A percentile compares a stretch with the other conserved stretches of the same genome.
These are phyloP conservation scores for Tapirus terrestris DNA, from an alignment of 2,113 vertebrate genomes.

Conservation along the genomic window DNA sequence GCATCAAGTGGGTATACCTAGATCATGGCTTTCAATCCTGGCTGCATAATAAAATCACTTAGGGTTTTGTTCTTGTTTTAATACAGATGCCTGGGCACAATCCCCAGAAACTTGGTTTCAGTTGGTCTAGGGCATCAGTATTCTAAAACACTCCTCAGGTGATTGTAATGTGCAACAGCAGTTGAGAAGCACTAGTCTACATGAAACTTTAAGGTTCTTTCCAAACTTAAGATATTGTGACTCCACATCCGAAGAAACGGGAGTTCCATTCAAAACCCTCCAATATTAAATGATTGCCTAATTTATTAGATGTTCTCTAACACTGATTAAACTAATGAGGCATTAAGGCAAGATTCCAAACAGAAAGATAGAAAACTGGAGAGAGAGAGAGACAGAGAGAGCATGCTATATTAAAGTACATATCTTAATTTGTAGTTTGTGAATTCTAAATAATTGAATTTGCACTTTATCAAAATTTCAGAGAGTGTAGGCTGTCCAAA, in stretches of 20 bases:
- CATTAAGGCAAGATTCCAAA: slow-evolving; percentile 40
- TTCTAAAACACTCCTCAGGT: not conserved
- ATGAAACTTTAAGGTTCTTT: slow-evolving; percentile 10
- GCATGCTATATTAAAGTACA: not conserved
- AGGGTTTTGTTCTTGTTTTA: not conserved
- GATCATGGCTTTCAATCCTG: not conserved
- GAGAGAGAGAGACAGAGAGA: not conserved
- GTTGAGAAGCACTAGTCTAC: not conserved
- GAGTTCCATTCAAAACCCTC: slow-evolving; percentile 5
- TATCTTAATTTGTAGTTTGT: slow-evolving; percentile 56
- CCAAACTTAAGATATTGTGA: not conserved
- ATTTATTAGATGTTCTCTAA: slow-evolving; percentile 24
- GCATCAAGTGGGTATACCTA: not conserved
- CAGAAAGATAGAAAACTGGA: not conserved
- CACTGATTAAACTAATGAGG: slow-evolving; percentile 16
- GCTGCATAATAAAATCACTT: not conserved
- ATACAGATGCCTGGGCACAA: not conserved
- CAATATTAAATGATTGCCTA: not conserved
- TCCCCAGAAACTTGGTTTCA: not conserved
- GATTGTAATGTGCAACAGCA: not conserved
- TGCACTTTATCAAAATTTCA: slow-evolving; percentile 62
- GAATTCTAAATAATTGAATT: slow-evolving; percentile 71
- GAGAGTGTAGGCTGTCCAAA: slow-evolving; percentile 58
- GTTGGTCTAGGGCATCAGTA: not conserved
- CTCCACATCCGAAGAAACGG: not conserved